A percentile compares a stretch with the other conserved stretches of the same genome.
Evolutionary conservation across 1,140 invertebrate genomes (phyloP).

Genomic region (Psix sp.): DNA sequence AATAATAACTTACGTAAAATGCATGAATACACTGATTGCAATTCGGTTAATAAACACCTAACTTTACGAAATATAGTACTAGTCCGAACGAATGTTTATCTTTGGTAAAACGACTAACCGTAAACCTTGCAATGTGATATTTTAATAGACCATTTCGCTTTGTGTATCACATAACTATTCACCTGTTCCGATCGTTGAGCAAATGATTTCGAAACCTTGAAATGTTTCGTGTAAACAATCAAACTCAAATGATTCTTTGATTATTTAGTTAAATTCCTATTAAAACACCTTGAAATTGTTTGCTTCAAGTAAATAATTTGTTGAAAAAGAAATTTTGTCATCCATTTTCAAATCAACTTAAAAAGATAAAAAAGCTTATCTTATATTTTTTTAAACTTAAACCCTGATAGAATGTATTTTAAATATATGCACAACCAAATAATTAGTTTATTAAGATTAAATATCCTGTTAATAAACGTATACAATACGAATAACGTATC

Average conservation of each 20-base stretch:
- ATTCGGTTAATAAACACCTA: slow-evolving; percentile 18
- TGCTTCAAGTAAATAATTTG: too few species aligned
- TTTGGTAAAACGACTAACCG: slow-evolving; percentile 7
- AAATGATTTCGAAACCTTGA: slow-evolving; percentile 16
- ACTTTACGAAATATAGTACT: slow-evolving; percentile 2
- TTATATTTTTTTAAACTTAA: too few species aligned
- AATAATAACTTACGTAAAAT: slow-evolving; percentile 6
- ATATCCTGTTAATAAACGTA: too few species aligned
- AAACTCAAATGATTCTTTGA: slow-evolving; percentile 13
- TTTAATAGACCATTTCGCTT: slow-evolving; percentile 27
- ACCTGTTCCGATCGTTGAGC: slow-evolving; percentile 24
- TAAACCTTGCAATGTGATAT: slow-evolving; percentile 16
- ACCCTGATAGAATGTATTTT: too few species aligned
- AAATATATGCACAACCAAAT: too few species aligned
- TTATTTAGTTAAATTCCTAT: too few species aligned
- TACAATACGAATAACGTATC: too few species aligned
- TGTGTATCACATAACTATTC: neutral
- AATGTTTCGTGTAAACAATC: slow-evolving; percentile 23
- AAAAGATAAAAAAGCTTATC: too few species aligned
- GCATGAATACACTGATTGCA: neutral
- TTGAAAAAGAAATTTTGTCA: too few species aligned
- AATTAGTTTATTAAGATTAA: too few species aligned
- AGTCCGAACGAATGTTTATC: slow-evolving; percentile 2
- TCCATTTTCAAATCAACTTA: too few species aligned
- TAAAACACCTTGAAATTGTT: too few species aligned